Base-by-base conservation (phyloP, 2,113 vertebrate species). In the Pteropus alecto region DNA sequence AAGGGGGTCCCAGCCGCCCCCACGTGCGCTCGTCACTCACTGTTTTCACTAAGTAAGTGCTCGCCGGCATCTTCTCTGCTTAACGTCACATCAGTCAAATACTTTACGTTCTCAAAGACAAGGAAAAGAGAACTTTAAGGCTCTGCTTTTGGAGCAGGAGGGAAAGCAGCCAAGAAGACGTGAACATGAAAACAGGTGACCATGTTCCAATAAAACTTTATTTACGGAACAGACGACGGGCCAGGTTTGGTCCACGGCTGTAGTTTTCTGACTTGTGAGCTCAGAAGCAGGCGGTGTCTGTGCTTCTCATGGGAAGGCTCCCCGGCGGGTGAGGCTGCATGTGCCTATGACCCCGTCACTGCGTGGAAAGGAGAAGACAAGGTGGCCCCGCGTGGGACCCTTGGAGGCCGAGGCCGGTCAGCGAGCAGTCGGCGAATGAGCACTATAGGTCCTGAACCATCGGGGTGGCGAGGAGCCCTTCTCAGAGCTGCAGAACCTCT, bases 251-350 rank as follows among this genome's bases (percentile, higher is more conserved):
- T n/a, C n/a, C 67, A 2, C 5, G 7, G 26, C 43, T 54, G 26
- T 54, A 2, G 68, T 65, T n/a, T 65, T 43, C 21, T 26, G 70
- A 26, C 58, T 9, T 6, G 43, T 9, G 46, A 19, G 33, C 43
- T 43, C 13, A 65, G 65, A 99, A 99, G 97, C 99, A 99, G 0
- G 98, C 98, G 0, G 98, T 98, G 92, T 99, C 99, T 0, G 98
- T 96, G 11, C 98, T 98, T 87, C 99, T 98, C 93, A 99, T 97
- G 84, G 98, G 98, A 95, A 99, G 99, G 96, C 96, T 99, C 97
- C 99, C 99, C 43, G 99, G 99, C 68, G 99, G 98, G 98, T 99
- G 99, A 0, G 99, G 99, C 97, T 98, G 99, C 33, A 98, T 90
- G 28, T 98, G 98, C 89, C 99, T 98, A 96, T 88, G 88, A 99